Percentiles rank a stretch among this genome's conserved stretches.
Conservation (phyloP, 2,888 invertebrate species). For the Atethmia centrago region DNA sequence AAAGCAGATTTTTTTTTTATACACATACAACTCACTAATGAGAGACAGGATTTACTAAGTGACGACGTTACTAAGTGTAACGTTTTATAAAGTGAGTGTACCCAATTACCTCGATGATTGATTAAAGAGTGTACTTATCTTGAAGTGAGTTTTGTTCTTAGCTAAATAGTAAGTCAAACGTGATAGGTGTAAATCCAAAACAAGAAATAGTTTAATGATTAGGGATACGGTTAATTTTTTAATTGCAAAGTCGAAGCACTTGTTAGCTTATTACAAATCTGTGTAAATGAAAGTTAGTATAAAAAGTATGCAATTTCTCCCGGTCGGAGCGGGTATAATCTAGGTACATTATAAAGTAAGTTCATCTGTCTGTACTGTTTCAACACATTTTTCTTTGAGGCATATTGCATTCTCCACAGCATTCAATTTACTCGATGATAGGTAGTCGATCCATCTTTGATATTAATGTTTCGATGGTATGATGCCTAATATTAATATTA, state of each 20-base stretch:
- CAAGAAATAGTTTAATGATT: not conserved
- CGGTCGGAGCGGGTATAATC: not conserved
- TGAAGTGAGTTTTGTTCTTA: not conserved
- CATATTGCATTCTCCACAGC: not conserved
- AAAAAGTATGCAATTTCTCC: not conserved
- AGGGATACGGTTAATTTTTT: not conserved
- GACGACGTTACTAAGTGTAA: no score
- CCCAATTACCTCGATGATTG: not conserved
- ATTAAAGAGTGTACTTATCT: not conserved
- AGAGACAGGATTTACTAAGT: no score
- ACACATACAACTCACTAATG: not conserved
- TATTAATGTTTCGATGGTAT: not conserved
- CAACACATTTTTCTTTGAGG: constrained; percentile 9
- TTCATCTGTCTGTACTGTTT: not conserved
- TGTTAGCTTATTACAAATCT: not conserved
- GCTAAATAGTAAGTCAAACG: not conserved
- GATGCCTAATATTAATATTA: no score
- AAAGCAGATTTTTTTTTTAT: no score
- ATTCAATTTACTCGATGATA: not conserved
- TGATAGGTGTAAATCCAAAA: not conserved
- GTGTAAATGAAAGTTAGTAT: not conserved
- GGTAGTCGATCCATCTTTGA: not conserved
- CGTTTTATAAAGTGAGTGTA: not conserved
- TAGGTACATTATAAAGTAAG: not conserved
- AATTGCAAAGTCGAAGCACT: not conserved